Base-by-base conservation (phyloP, 2,888 invertebrate species). In the Nymphalis urticae region DNA sequence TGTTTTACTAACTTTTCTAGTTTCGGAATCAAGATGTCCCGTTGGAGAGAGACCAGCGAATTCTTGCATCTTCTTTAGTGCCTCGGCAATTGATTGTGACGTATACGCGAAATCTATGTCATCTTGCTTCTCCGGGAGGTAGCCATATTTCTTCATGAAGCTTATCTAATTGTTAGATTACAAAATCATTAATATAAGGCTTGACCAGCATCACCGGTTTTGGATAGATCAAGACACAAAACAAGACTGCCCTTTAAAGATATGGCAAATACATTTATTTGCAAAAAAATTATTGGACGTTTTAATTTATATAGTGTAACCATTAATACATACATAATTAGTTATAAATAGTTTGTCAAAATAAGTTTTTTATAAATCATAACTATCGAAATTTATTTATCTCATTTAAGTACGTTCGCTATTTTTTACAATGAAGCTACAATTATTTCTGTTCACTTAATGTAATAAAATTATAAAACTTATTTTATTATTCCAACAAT, bases 101-200 rank as follows among this genome's bases (percentile, higher is more conserved):
- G 95, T 94, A 84, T 95, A 95, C 9, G 95, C 85, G 32, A 94
- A 93, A 75, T 94, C 95, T 1, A 93, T 83, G 1, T 85, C 87
- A 1, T 83, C 84, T 58, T 83, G 85, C 36, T 91, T 93, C 0
- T 95, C 94, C 67, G 93, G 90, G 60, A 96, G 83, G 83, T 96
- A 96, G 5, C 96, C 96, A 87, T 94, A 96, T 73, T 92, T 93
- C 79, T 94, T 94, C 94, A 96, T 94, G 80, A 95, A 96, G 66
- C 91, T 86, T 66, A 95, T 77, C 96, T 96, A 78, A 13, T 32
- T 61, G 51, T 27, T 8, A 32, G 19, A 42, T 42, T n/a, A 19
- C 1, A 27, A 54, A 17, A 16, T 16, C 2, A 50, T n/a, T 50
- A 19, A 48, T 17, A 50, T 50, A 16, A 48, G 17, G 59, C 21